Evolutionary conservation across 2,113 vertebrate species (phyloP), one percentile per base, ranked within the genome.

Genomic region (Bufo gargarizans): DNA sequence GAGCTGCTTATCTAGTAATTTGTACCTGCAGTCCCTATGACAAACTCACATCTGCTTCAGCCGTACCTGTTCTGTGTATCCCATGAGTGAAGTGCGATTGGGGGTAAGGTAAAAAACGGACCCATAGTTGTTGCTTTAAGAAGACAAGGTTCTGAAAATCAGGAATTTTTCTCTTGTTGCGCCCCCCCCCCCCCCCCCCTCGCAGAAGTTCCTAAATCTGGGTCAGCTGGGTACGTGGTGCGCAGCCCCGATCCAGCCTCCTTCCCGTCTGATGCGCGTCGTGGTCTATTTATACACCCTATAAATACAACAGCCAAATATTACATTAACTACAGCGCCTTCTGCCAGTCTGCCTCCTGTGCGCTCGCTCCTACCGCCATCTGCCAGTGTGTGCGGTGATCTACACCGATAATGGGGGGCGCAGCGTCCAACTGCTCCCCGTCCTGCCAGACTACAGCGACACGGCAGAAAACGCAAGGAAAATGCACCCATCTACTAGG

Each of bases 291-390:
- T 83, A 83, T 83, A 83, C 67, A 65, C 20, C 61, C 61, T 83
- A 83, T 83, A 83, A 83, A 83, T 83, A 83, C 49, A 83, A 83
- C 61, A 3, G 81, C 81, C 81, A 83, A 65, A 49, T 50, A 83
- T 83, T 67, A 83, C 81, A 53, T 65, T 67, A 83, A 83, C 61
- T 53, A 67, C 61, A 50, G 79, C 11, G 59, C 20, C 47, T 61
- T n/a, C 58, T 49, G 79, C 8, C 17, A n/a, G 80, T n/a, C 79
- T 65, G 58, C 5, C 59, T 8, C 33, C 33, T 8, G 19, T 83
- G 49, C 43, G 56, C 45, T 53, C 61, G 4, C 33, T 65, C 43
- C 1, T 61, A n/a, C 53, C 61, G 47, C 81, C 81, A 83, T 69
- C 81, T 83, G 81, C 33, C 80, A 50, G 59, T 49, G 13, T 49